Evolutionary conservation across 2,797 vertebrate species (phyloP), one percentile per base, ranked within the genome.

Genomic region (Allobates femoralis): DNA sequence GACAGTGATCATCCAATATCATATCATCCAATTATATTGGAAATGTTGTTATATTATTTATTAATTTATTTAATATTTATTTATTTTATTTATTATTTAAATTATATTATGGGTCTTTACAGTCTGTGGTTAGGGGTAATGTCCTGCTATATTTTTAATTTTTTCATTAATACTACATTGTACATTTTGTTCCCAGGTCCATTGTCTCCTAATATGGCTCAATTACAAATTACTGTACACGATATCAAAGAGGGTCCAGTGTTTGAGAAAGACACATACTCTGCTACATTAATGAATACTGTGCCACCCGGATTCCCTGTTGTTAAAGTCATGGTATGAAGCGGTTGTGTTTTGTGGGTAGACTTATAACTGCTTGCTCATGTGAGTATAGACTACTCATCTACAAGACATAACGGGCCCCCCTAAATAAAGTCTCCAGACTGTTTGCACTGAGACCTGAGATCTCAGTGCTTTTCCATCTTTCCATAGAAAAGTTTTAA

Each of bases 201-300:
- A 37, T 86, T 92, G 83, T 86, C 88, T 34, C 85, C 79, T 30
- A 92, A 91, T 0, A 83, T 80, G 86, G 90, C 64, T 14, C 86
- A 89, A 87, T 82, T 92, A 90, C 85, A 71, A 0, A 58, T 92
- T 69, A 85, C 18, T 0, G 89, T 92, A 85, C 85, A 87, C 85
- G 90, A 92, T 0, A 90, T 94, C 28, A 96, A 96, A 0, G 95
- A 96, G 86, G 0, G 86, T 21, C 96, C 96, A 0, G 23, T 11
- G 23, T 96, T 96, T 86, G 21, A 75, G 79, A 19, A 0, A 0
- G 5, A 85, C 0, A 26, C 12, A 21, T 96, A 94, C 83, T 60
- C 89, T 0, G 93, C 90, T 18, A 91, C 91, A 0, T 53, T 96
- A 56, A 91, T 94, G 51, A 95, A 84, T 91, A 90, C 94, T 0